Base-by-base conservation (phyloP, 2,888 invertebrate genomes). In the Leptinotarsa peninsularis region DNA sequence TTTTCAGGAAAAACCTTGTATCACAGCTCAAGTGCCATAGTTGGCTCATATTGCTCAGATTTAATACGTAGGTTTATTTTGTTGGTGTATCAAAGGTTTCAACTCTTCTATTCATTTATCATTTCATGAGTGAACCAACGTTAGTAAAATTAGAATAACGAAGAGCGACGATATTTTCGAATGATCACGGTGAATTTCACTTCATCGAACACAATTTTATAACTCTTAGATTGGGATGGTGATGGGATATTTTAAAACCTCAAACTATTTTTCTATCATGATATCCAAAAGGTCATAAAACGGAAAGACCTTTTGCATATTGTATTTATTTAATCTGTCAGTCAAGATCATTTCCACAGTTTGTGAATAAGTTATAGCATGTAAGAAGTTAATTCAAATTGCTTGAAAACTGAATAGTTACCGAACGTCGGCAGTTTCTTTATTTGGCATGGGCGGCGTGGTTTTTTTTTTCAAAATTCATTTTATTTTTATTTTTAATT, bases 21-120 rank as follows among this genome's bases (percentile, higher is more conserved):
- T 74, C 76, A 69, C 66, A 81, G 81, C 74, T 81, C 80, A 80
- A 79, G 83, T 83, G 83, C 83, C 83, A 83, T 83, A 76, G 67
- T 79, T 78, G 80, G 80, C 82, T 81, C 78, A 82, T 80, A 80
- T 79, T 82, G 82, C 83, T 83, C 83, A 83, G 79, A 80, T 81
- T 78, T 73, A 77, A 81, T 76, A 78, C 76, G 71, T 63, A 63
- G 63, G 71, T 14, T 58, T 60, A 58, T 76, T 67, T 72, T 75
- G 23, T 78, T 60, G 67, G 71, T 68, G 58, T 21, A 72, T 76
- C 66, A 52, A 14, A 52, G 1, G 17, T 52, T 58, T 58, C 21
- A 21, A 49, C 43, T 49, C 14, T 14, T 33, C n/a, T 33, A 14
- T 63, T 63, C 33, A 63, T 63, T 17, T 33, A 33, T 63, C 63